Conservation (phyloP, 1,140 invertebrate genomes). For the Micrasema longulum region DNA sequence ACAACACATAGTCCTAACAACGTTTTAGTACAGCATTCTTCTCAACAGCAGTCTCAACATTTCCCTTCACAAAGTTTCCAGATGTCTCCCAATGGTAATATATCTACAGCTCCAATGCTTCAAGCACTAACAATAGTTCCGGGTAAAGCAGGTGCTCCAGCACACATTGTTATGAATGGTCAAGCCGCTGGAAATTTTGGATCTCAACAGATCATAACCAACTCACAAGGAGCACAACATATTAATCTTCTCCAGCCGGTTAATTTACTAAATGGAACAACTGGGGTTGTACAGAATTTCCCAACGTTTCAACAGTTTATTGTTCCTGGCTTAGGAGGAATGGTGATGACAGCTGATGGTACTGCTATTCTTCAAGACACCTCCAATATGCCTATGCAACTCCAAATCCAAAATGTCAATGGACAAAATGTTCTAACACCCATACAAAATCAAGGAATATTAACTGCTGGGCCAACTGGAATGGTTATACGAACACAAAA, state of each 20-base stretch:
- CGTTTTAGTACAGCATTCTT: slow-evolving; percentile 68
- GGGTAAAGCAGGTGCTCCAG: slow-evolving; percentile 77
- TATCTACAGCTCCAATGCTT: slow-evolving; percentile 73
- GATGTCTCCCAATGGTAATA: slow-evolving; percentile 71
- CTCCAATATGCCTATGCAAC: slow-evolving; percentile 76
- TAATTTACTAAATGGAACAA: slow-evolving; percentile 79
- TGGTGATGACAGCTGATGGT: slow-evolving; percentile 80
- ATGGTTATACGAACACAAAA: slow-evolving; percentile 83
- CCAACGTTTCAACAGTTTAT: slow-evolving; percentile 86
- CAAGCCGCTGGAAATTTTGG: slow-evolving; percentile 73
- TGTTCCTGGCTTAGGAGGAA: slow-evolving; percentile 81
- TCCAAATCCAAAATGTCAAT: slow-evolving; percentile 84
- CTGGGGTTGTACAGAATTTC: slow-evolving; percentile 80
- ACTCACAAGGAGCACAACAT: slow-evolving; percentile 78
- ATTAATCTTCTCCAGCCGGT: slow-evolving; percentile 85
- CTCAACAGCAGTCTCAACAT: slow-evolving; percentile 65
- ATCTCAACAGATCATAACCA: slow-evolving; percentile 76
- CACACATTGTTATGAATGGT: slow-evolving; percentile 79
- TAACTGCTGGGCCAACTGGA: slow-evolving; percentile 77
- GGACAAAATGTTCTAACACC: slow-evolving; percentile 82
- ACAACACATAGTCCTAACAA: slow-evolving; percentile 70
- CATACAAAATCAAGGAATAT: slow-evolving; percentile 78
- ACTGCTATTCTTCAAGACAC: slow-evolving; percentile 77
- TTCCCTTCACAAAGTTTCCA: slow-evolving; percentile 76
- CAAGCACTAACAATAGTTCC: slow-evolving; percentile 82